Evolutionary conservation across 1,140 invertebrate species (phyloP), one percentile per base, ranked within the genome.

Genomic region (Lepidostoma basale): DNA sequence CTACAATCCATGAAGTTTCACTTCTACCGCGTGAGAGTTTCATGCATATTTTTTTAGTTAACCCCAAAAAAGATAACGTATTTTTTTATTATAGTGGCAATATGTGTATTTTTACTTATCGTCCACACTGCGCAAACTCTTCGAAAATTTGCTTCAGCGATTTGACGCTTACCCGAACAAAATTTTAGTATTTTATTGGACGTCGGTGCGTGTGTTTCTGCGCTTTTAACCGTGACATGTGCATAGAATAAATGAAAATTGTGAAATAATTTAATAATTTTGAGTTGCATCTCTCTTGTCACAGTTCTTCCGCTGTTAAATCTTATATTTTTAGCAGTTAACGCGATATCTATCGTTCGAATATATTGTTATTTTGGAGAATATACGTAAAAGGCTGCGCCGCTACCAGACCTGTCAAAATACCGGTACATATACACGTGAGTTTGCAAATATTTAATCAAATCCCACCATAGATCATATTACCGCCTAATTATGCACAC

Each of bases 111-210:
- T n/a, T n/a, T n/a, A n/a, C n/a, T n/a, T n/a, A n/a, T n/a, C n/a
- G n/a, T n/a, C n/a, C n/a, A n/a, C n/a, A n/a, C n/a, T n/a, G n/a
- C n/a, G n/a, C n/a, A n/a, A n/a, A n/a, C n/a, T n/a, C n/a, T n/a
- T n/a, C n/a, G n/a, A n/a, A n/a, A n/a, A n/a, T n/a, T n/a, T n/a
- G n/a, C n/a, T n/a, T n/a, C n/a, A n/a, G n/a, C n/a, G n/a, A n/a
- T n/a, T n/a, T n/a, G n/a, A n/a, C n/a, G n/a, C n/a, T n/a, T n/a
- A n/a, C n/a, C n/a, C n/a, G n/a, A 12, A 33, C 12, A 33, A 58
- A 58, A 36, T 36, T 58, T 58, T 22, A 58, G 54, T 58, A 58
- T 58, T 58, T 36, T 58, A 18, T 23, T 23, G 20, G 30, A 58
- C 20, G 54, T 20, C 28, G 14, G 6, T 1, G 54, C 12, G 54